Percentiles rank a stretch among this genome's conserved stretches.
Conservation (phyloP, 2,888 invertebrate genomes). For the Strigamia transsilvanica region DNA sequence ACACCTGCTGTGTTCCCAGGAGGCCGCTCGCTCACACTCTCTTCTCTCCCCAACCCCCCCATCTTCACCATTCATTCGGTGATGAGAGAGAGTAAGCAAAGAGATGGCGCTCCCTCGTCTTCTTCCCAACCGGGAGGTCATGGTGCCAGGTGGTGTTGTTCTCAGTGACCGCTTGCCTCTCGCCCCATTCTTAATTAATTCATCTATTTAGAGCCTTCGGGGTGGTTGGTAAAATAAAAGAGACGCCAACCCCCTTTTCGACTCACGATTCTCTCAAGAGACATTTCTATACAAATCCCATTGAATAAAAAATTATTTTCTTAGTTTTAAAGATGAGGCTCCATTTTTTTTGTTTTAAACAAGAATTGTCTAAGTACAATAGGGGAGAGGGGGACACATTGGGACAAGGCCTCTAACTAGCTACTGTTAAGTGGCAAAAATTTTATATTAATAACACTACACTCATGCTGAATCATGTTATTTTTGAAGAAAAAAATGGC, state of each 20-base stretch:
- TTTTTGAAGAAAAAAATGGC: no score
- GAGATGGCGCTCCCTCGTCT: slow-evolving; percentile 20
- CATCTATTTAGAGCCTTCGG: slow-evolving; percentile 20
- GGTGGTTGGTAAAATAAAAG: slow-evolving; percentile 7
- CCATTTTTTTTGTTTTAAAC: neutral
- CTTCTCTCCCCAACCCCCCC: neutral
- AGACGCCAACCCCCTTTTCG: slow-evolving; percentile 4
- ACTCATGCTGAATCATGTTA: no score
- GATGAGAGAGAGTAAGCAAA: slow-evolving; percentile 20
- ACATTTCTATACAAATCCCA: slow-evolving; percentile 11
- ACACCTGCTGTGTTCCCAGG: slow-evolving; percentile 15
- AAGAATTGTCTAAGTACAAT: neutral
- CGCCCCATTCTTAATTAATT: slow-evolving; percentile 20
- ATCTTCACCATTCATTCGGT: slow-evolving; percentile 15
- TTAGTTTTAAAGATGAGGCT: slow-evolving; percentile 3
- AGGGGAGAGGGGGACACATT: no score
- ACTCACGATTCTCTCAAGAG: slow-evolving; percentile 10
- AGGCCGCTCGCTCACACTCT: slow-evolving; percentile 14
- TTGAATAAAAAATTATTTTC: slow-evolving; percentile 9
- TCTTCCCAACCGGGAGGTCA: slow-evolving; percentile 20
- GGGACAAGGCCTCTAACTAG: no score
- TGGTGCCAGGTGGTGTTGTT: slow-evolving; percentile 20
- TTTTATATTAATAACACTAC: no score
- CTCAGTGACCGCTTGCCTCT: slow-evolving; percentile 20
- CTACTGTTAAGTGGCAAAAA: no score